phyloP scores from a whole-genome alignment of 2,113 vertebrate genomes.

The Zapornia atra region DNA sequence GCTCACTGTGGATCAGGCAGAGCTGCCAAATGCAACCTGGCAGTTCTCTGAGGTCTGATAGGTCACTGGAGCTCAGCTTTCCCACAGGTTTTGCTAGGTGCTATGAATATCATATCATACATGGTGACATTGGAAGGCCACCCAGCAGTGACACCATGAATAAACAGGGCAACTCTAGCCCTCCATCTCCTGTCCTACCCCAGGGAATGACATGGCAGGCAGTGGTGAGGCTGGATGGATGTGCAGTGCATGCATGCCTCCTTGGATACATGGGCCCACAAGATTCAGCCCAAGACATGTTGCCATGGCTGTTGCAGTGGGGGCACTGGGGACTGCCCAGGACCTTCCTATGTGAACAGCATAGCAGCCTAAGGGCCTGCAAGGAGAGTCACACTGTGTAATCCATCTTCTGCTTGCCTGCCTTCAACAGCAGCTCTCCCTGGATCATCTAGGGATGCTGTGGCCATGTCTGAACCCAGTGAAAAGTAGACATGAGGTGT shows the following conservation, averaged over 20 bases:
- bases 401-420: background rate
- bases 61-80: conserved; percentile 30
- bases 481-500: background rate
- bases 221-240: background rate
- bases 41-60: background rate
- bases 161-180: background rate
- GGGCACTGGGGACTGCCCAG: background rate
- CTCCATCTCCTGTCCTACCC: background rate
- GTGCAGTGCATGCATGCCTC: background rate
- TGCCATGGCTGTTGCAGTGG: fast-evolving
- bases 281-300: background rate
- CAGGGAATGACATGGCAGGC: fast-evolving
- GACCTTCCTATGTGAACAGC: background rate
- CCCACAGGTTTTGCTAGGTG: background rate
- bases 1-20: background rate
- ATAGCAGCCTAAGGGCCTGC: background rate
- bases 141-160: background rate
- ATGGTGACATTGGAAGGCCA: background rate
- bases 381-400: background rate
- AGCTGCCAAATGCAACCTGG: background rate
- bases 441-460: background rate
- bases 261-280: background rate
- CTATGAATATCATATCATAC: background rate
- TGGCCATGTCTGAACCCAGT: background rate
- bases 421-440: background rate